These are phyloP conservation scores for Carettochelys insculpta DNA, from an alignment of 2,113 vertebrate genomes.

Conservation along the genomic window DNA sequence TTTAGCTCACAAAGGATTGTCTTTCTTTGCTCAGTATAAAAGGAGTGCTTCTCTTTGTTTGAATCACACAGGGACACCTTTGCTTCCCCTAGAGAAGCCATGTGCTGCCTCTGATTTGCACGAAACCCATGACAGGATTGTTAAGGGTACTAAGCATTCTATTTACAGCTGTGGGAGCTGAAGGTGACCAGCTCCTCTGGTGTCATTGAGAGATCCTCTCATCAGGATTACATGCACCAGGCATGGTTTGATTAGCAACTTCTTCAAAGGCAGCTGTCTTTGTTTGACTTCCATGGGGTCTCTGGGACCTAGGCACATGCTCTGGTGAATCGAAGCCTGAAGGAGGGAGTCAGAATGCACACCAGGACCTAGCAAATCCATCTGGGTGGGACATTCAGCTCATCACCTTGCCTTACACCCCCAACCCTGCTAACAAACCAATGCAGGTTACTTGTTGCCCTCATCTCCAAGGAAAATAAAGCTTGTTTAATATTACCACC, in stretches of 20 bases:
- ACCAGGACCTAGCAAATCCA: not conserved
- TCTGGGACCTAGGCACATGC: not conserved
- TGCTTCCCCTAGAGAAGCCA: not conserved
- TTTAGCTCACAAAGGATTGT: constrained; percentile 13
- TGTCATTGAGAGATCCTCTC: not conserved
- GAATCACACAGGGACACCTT: not conserved
- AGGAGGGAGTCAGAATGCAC: not conserved
- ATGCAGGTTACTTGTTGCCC: not conserved
- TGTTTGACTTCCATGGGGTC: not conserved
- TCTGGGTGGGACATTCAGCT: no score
- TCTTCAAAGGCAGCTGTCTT: not conserved
- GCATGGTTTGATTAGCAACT: not conserved
- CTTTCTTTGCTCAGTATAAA: not conserved
- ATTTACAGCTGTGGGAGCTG: not conserved
- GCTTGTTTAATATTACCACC: not conserved
- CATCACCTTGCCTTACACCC: no score
- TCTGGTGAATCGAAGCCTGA: not conserved
- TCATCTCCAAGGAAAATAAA: not conserved
- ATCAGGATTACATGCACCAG: not conserved
- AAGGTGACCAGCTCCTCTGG: not conserved
- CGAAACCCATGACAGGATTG: not conserved
- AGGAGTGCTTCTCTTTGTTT: not conserved
- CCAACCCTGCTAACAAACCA: no score
- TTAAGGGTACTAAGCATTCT: not conserved
- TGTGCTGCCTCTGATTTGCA: not conserved